These are phyloP conservation scores for Rhynchomys soricoides DNA, from an alignment of 2,113 vertebrate genomes.

Conservation along the genomic window DNA sequence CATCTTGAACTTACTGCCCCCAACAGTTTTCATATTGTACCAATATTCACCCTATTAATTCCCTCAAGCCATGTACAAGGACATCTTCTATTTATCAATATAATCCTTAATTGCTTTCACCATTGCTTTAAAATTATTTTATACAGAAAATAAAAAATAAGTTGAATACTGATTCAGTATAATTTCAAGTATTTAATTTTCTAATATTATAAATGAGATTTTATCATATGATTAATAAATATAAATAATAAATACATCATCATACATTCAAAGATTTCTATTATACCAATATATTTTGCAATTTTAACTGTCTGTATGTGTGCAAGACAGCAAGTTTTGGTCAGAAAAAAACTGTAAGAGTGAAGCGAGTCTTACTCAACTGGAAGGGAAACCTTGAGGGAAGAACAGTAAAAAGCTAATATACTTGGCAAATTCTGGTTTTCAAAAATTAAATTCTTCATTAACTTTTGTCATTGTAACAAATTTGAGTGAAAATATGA, in stretches of 20 bases:
- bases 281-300: neutral
- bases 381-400: neutral
- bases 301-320: neutral
- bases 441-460: neutral
- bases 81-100: neutral
- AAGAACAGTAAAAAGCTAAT: neutral
- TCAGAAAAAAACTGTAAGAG: neutral
- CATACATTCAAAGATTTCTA: neutral
- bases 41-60: neutral
- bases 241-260: neutral
- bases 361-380: neutral
- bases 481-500: neutral
- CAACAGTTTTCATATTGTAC: neutral
- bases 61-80: neutral
- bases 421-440: neutral
- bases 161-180: neutral
- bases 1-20: neutral
- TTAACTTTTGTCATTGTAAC: constrained; percentile 13
- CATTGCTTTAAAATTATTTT: neutral
- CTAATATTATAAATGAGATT: neutral
- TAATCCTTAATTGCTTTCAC: neutral
- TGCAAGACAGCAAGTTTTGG: neutral
- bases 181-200: neutral
- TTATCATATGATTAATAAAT: neutral
- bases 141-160: neutral